Base-by-base conservation (phyloP, 1,140 invertebrate genomes). In the Pantala flavescens region DNA sequence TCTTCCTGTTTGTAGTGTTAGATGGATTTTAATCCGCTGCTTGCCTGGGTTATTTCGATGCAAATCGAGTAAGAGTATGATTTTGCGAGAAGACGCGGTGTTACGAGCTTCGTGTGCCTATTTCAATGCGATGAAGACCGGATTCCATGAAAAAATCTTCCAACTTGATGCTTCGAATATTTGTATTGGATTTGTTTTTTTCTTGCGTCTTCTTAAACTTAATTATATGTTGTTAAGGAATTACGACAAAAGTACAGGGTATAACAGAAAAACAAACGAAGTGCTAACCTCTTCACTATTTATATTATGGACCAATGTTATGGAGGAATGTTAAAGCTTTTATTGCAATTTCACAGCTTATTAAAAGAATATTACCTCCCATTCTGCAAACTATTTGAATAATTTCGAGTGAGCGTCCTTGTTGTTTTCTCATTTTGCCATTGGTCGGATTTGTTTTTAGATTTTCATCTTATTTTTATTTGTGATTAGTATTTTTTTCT, bases 221-320 rank as follows among this genome's bases (percentile, higher is more conserved):
- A 63, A 63, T 63, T 63, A 19, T 63, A 63, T 63, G 16, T 63
- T 63, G 49, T 63, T 63, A 21, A 63, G 49, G 14, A 63, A 63
- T 63, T 63, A 63, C 49, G 49, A 63, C 49, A 63, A 63, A 63
- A 63, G 49, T 63, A 63, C 49, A 63, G 49, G 49, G 49, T 63
- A 63, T 63, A 63, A 19, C 14, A 63, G 49, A 19, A 63, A 63
- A 63, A 9, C 43, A n/a, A 63, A 63, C 14, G 49, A 63, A 63
- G 49, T 63, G 49, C 16, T 63, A 63, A 7, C n/a, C 49, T 63
- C 49, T 63, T 63, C 49, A 63, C 49, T 63, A 19, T 63, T 63
- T 63, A 63, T 63, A 63, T 63, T 63, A 63, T 63, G 49, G 49
- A 63, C 49, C 49, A 63, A 63, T 63, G 49, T 63, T 19, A 63